Conservation (phyloP, 2,113 vertebrate genomes). For the Paradoxurus hermaphroditus region DNA sequence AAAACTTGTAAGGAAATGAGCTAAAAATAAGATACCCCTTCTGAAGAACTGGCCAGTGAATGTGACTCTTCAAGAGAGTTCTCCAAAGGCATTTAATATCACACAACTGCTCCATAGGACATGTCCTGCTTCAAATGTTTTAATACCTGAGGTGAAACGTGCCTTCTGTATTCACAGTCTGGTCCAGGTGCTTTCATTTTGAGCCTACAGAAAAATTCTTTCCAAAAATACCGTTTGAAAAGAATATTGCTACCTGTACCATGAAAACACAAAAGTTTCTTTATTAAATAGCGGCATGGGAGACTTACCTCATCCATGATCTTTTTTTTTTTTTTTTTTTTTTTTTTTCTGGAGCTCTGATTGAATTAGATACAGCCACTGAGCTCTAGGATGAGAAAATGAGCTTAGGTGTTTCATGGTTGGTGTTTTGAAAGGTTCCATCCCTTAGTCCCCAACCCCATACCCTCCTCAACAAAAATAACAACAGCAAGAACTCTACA, state of each 20-base stretch:
- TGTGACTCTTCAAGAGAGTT: neutral
- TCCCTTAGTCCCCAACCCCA: neutral
- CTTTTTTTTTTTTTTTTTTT: neutral
- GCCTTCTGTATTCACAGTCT: neutral
- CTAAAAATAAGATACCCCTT: neutral
- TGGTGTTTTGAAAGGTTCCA: neutral
- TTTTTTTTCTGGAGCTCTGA: neutral
- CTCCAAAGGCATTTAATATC: neutral
- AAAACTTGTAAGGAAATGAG: neutral
- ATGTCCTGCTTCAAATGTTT: neutral
- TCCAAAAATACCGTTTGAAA: constrained; percentile 1
- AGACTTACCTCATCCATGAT: neutral
- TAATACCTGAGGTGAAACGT: neutral
- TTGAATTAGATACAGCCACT: neutral
- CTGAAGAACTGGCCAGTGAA: neutral
- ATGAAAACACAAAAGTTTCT: neutral
- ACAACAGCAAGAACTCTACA: neutral
- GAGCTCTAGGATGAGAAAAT: neutral
- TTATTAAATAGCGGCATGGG: neutral
- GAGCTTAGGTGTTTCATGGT: neutral
- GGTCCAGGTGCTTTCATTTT: neutral
- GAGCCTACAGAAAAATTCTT: neutral
- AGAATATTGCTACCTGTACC: neutral
- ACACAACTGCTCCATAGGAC: neutral
- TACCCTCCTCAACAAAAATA: neutral